Evolutionary conservation across 2,888 invertebrate genomes (phyloP).

Genomic region (Melikaiella ostensackeni): DNA sequence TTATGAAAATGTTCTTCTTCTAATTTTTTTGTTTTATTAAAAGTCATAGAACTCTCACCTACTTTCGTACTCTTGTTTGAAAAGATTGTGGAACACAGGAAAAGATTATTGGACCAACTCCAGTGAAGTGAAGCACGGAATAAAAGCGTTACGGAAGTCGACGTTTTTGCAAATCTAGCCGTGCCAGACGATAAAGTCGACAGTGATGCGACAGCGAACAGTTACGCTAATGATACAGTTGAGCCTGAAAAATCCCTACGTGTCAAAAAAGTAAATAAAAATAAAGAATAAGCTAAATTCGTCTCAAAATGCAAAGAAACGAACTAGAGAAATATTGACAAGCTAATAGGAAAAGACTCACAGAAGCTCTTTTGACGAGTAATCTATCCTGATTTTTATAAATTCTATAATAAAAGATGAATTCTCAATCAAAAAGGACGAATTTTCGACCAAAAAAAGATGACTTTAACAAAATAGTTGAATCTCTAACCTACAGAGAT

Average conservation of each 20-base stretch:
- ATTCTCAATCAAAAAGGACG: no score
- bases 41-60: background rate
- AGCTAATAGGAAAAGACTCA: background rate
- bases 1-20: background rate
- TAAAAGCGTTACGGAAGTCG: constrained; percentile 23
- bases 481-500: no score
- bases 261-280: background rate
- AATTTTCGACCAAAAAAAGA: no score
- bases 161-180: constrained; percentile 30
- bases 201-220: constrained; percentile 33
- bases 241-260: background rate
- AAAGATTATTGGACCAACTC: constrained; percentile 36
- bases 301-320: background rate
- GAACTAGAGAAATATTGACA: background rate
- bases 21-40: background rate
- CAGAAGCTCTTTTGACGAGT: background rate
- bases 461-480: no score
- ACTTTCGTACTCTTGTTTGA: background rate
- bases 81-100: constrained; percentile 30
- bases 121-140: constrained; percentile 23
- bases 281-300: background rate
- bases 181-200: constrained; percentile 35
- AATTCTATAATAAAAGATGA: background rate
- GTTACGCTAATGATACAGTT: constrained; percentile 30
- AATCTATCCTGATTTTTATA: background rate